phyloP scores from a whole-genome alignment of 1,140 invertebrate genomes.

The Pantala flavescens region DNA sequence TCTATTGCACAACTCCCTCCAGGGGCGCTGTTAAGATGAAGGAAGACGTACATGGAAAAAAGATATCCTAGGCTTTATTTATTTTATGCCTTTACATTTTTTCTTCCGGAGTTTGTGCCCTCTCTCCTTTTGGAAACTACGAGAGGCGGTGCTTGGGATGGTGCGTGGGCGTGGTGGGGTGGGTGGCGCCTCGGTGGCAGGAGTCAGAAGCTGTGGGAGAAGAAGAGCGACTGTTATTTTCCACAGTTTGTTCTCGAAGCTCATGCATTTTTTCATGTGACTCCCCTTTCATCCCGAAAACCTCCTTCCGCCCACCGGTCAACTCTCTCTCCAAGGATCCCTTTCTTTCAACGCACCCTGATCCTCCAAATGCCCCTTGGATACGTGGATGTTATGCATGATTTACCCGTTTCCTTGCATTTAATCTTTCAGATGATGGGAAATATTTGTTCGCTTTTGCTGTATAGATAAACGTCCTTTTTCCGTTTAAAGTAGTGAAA shows the following conservation, averaged over 20 bases:
- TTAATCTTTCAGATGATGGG: too few relatives aligned
- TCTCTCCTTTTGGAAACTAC: background rate
- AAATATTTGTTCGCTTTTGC: too few relatives aligned
- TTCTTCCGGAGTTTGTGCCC: too few relatives aligned
- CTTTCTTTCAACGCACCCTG: background rate
- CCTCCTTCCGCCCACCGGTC: background rate
- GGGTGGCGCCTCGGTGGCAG: background rate
- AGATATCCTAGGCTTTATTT: too few relatives aligned
- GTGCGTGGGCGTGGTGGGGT: background rate
- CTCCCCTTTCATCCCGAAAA: background rate
- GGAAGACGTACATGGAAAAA: too few relatives aligned
- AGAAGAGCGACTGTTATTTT: background rate
- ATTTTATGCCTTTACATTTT: too few relatives aligned
- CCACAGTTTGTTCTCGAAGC: slow-evolving; percentile 8
- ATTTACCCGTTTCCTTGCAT: too few relatives aligned
- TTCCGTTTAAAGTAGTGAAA: too few relatives aligned
- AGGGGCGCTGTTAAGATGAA: too few relatives aligned
- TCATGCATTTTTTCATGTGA: background rate
- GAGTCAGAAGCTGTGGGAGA: background rate
- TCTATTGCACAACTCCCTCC: too few relatives aligned
- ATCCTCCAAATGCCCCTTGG: background rate
- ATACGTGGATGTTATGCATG: background rate
- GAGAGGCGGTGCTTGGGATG: background rate
- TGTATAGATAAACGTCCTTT: too few relatives aligned
- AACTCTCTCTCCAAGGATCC: background rate